These are phyloP conservation scores for Tholera decimalis DNA, from an alignment of 2,888 invertebrate species.

Conservation along the genomic window DNA sequence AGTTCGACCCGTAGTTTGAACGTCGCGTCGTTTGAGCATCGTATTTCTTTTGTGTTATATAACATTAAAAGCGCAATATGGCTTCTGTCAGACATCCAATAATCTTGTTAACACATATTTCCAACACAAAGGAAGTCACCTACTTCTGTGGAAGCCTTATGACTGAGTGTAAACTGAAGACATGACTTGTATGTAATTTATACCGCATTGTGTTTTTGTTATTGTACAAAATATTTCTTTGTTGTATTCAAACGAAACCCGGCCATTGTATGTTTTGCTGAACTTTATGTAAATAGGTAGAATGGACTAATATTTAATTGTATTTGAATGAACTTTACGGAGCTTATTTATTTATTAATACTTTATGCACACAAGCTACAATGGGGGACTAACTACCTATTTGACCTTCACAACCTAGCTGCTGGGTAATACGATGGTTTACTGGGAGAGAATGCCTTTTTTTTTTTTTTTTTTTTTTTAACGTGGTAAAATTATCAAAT, in stretches of 20 bases:
- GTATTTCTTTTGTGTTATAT: background rate
- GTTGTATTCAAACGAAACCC: constrained; percentile 27
- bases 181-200: constrained; percentile 5
- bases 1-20: too few relatives aligned
- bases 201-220: constrained; percentile 8
- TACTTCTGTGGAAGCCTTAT: constrained; percentile 30
- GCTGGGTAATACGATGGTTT: too few relatives aligned
- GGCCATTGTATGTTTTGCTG: constrained; percentile 7
- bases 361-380: too few relatives aligned
- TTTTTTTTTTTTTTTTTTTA: too few relatives aligned
- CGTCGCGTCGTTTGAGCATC: too few relatives aligned
- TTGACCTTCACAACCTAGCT: too few relatives aligned
- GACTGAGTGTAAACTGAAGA: background rate
- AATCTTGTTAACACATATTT: constrained; percentile 28
- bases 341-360: too few relatives aligned
- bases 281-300: constrained; percentile 4
- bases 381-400: too few relatives aligned
- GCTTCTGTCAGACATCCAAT: constrained; percentile 3
- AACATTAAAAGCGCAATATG: constrained; percentile 5
- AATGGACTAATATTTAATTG: background rate
- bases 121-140: background rate
- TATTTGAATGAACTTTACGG: background rate
- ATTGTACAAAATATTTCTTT: constrained; percentile 22
- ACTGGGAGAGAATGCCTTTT: too few relatives aligned
- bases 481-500: too few relatives aligned